A percentile compares a stretch with the other conserved stretches of the same genome.
phyloP scores from a whole-genome alignment of 2,888 invertebrate genomes.

The Phoronis australis region DNA sequence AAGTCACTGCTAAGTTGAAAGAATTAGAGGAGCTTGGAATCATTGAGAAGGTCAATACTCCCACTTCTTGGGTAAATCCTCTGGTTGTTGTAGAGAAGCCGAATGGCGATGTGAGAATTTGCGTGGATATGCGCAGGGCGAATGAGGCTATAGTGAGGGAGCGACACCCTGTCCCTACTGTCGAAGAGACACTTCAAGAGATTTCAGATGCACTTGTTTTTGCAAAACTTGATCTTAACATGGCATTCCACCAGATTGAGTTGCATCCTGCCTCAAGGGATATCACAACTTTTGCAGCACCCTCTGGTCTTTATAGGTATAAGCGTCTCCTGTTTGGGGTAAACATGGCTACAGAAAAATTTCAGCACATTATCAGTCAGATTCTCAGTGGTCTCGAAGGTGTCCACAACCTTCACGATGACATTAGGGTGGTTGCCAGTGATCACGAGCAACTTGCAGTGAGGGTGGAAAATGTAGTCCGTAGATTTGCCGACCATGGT shows the following conservation, averaged over 20 bases:
- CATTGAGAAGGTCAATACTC: constrained; percentile 11
- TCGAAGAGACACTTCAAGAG: constrained; percentile 7
- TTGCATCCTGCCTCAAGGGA: constrained; percentile 4
- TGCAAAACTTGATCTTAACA: constrained; percentile 6
- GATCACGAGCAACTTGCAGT: too few relatives aligned
- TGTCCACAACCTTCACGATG: too few relatives aligned
- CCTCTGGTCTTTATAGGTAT: constrained; percentile 4
- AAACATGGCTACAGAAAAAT: constrained; percentile 8
- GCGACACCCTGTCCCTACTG: constrained; percentile 12
- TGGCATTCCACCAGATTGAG: constrained; percentile 9
- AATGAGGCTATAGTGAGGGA: constrained; percentile 16
- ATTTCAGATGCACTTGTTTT: constrained; percentile 2
- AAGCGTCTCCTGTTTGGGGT: constrained; percentile 9
- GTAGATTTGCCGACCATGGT: too few relatives aligned
- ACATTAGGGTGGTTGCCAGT: too few relatives aligned
- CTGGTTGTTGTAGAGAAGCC: constrained; percentile 14
- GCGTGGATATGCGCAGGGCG: constrained; percentile 17
- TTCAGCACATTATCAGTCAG: constrained; percentile 5
- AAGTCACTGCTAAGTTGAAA: constrained; percentile 7
- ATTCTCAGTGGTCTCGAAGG: too few relatives aligned
- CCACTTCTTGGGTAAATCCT: constrained; percentile 16
- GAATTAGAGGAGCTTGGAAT: constrained; percentile 6
- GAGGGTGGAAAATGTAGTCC: too few relatives aligned
- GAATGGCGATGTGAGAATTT: constrained; percentile 15
- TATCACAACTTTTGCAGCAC: constrained; percentile 10